Evolutionary conservation across 2,113 vertebrate species (phyloP).

Genomic region (Chinchilla lanigera): DNA sequence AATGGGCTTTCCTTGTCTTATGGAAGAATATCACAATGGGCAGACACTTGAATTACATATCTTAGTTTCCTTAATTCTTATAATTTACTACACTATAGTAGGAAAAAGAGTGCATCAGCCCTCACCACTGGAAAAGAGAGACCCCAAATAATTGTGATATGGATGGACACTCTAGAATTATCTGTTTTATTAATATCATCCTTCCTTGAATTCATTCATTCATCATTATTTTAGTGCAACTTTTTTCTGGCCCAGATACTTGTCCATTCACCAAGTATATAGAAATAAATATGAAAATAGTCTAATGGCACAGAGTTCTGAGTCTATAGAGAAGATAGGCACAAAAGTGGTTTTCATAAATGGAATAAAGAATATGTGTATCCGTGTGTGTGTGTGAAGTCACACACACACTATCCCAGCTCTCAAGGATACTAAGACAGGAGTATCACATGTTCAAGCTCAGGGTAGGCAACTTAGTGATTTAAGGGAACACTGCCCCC

Average conservation of each 20-base stretch:
- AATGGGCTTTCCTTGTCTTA: neutral
- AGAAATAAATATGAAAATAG: neutral
- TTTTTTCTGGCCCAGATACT: neutral
- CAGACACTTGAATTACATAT: neutral
- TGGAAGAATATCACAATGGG: neutral
- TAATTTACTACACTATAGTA: neutral
- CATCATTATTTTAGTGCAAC: neutral
- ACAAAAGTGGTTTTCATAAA: neutral
- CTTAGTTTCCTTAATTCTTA: neutral
- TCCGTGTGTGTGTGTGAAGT: neutral
- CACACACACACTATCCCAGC: neutral
- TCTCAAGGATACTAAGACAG: neutral
- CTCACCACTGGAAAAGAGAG: neutral
- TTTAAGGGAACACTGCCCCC: neutral
- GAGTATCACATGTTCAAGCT: neutral
- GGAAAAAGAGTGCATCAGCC: neutral
- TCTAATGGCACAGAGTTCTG: neutral
- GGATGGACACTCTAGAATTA: neutral
- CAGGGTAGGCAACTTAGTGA: neutral
- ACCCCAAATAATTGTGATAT: neutral
- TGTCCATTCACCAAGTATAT: neutral
- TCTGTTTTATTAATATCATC: neutral
- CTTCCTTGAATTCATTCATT: neutral
- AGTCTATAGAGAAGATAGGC: neutral
- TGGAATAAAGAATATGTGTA: neutral